Evolutionary conservation across 2,888 invertebrate genomes (phyloP), one percentile per base, ranked within the genome.

Genomic region (Xanthia togata): DNA sequence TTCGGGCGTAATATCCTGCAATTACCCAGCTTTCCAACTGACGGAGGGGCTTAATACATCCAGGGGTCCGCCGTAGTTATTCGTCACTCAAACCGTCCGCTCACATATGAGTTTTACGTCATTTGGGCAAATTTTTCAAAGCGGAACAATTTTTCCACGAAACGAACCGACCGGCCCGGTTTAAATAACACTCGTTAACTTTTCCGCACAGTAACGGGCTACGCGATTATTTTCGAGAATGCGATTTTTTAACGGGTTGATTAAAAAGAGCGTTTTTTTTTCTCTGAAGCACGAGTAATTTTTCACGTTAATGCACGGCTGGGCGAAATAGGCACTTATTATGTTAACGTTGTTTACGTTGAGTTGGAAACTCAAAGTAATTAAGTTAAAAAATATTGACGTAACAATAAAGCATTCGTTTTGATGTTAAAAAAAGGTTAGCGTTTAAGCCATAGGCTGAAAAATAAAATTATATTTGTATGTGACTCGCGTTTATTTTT

Each of bases 101-200:
- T 88, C 90, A 84, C 90, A 94, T 95, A 95, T 94, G 95, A 95
- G 94, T 94, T 95, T 95, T 93, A 94, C 94, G 94, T 95, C 94
- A 95, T 96, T 96, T 93, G 87, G 89, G 91, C 82, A 92, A 93
- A 93, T 93, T 93, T 96, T 95, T 95, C 94, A 95, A 95, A 95
- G 94, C 91, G 88, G 88, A 91, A 92, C 92, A 91, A 91, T 95
- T 95, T 95, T 94, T 93, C 90, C 87, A 89, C 90, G 88, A 89
- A 92, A 92, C 91, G 92, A 90, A 91, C 91, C 87, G 85, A 86
- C 90, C 78, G 53, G 88, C 79, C 70, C 87, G 90, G 90, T 90
- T 94, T 94, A 95, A 96, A 96, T 95, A 95, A 93, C 95, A 93
- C 96, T 96, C 96, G 95, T 96, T 96, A 95, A 95, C 95, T 95